phyloP scores from a whole-genome alignment of 2,113 vertebrate species.

The Suncus etruscus region DNA sequence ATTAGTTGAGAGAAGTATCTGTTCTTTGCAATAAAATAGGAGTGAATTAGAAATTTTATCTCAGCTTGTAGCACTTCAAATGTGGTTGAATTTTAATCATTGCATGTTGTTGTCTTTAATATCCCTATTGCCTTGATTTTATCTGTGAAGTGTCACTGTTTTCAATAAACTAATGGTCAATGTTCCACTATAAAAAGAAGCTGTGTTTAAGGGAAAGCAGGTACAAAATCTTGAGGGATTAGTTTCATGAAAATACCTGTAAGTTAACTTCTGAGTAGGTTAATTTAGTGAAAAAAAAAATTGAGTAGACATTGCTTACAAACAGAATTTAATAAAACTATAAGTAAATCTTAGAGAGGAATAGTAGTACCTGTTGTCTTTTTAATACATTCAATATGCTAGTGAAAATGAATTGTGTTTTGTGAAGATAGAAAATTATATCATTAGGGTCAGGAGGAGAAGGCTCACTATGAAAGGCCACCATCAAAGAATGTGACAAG shows the following conservation, averaged over 20 bases:
- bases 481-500: neutral
- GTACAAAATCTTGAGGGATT: neutral
- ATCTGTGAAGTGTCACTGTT: neutral
- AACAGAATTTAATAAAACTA: neutral
- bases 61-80: neutral
- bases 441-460: neutral
- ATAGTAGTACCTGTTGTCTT: neutral
- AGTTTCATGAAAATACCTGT: constrained; percentile 8
- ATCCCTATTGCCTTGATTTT: neutral
- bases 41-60: neutral
- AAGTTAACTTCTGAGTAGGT: neutral
- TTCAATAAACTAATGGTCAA: neutral
- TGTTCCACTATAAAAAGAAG: neutral
- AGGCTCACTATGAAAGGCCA: neutral
- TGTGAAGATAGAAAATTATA: too few species aligned
- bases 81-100: neutral
- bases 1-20: neutral
- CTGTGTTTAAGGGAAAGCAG: neutral
- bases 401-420: too few species aligned
- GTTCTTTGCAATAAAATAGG: neutral
- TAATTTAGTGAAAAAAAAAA: constrained; percentile 27
- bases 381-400: too few species aligned
- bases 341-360: neutral
- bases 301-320: constrained; percentile 8
- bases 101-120: too few species aligned